A percentile compares a stretch with the other conserved stretches of the same genome.
These are phyloP conservation scores for Mycogona germanica DNA, from an alignment of 2,888 invertebrate genomes.

Conservation along the genomic window DNA sequence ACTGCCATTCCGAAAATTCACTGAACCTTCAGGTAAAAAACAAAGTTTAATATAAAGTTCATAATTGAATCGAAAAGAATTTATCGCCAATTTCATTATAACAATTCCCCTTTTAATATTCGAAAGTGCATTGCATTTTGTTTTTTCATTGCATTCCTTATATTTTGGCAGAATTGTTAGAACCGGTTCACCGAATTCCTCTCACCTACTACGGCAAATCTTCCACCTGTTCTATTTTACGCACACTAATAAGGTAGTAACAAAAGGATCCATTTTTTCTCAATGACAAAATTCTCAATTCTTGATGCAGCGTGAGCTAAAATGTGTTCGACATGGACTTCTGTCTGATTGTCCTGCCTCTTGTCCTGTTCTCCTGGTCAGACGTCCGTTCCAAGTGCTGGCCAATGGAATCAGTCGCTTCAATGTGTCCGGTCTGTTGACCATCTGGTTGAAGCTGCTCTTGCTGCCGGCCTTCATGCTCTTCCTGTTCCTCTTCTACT, in stretches of 20 bases:
- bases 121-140: not conserved
- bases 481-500: constrained; percentile 67
- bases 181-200: constrained; percentile 49
- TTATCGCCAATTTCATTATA: no score
- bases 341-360: no score
- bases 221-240: constrained; percentile 50
- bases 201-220: constrained; percentile 60
- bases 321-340: no score
- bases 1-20: constrained; percentile 53
- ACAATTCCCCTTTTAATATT: no score
- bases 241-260: constrained; percentile 45
- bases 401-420: constrained; percentile 45
- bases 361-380: constrained; percentile 36
- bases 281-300: no score
- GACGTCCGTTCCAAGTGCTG: constrained; percentile 61
- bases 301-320: no score
- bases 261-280: no score
- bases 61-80: no score
- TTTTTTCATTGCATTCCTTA: not conserved
- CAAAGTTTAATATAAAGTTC: not conserved
- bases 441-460: constrained; percentile 59
- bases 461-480: constrained; percentile 51
- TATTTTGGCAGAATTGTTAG: constrained; percentile 11
- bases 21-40: constrained; percentile 29
- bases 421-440: constrained; percentile 58